Evolutionary conservation across 2,888 invertebrate species (phyloP), one percentile per base, ranked within the genome.

Genomic region (Conus canariensis): DNA sequence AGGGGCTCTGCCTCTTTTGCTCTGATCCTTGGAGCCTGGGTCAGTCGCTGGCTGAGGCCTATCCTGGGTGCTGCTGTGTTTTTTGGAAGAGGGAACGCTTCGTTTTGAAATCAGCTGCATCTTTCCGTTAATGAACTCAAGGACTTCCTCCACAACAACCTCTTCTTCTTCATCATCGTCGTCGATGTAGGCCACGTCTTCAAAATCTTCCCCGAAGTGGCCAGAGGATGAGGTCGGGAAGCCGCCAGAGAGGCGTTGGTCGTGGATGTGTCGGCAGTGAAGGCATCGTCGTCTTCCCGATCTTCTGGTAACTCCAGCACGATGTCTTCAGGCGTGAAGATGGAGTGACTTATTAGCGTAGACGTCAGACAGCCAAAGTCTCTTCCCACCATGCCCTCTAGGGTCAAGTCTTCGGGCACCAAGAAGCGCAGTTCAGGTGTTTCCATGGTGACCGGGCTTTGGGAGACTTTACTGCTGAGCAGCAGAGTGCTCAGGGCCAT

Each of bases 311-410:
- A 12, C 25, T 25, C 77, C 74, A 22, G 67, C 19, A n/a, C 74
- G n/a, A 85, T 85, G 7, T 85, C 89, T 22, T 91, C 90, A 0
- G 92, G 92, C 5, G 89, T 83, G 89, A 90, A 91, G 14, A 92
- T 89, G 64, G n/a, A 25, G 22, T 22, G 85, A 6, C 67, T 86
- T 45, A 82, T 58, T 59, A 45, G 74, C 8, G 80, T 85, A 45
- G 90, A 88, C 4, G 83, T 88, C 90, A 93, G 80, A 64, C 90
- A 83, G 45, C 93, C 93, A 85, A 93, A 92, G 59, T 90, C 90
- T 7, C 67, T 89, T 7, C 70, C 74, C 25, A 93, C 90, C 58
- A 90, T 82, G 22, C 91, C 91, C 83, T 92, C 92, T 30, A 90
- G 77, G 3, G 91, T 58, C 14, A 90, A n/a, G 0, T 89, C 83